A percentile compares a stretch with the other conserved stretches of the same genome.
Conservation (phyloP, 2,797 vertebrate species). For the Nyctibius grandis region DNA sequence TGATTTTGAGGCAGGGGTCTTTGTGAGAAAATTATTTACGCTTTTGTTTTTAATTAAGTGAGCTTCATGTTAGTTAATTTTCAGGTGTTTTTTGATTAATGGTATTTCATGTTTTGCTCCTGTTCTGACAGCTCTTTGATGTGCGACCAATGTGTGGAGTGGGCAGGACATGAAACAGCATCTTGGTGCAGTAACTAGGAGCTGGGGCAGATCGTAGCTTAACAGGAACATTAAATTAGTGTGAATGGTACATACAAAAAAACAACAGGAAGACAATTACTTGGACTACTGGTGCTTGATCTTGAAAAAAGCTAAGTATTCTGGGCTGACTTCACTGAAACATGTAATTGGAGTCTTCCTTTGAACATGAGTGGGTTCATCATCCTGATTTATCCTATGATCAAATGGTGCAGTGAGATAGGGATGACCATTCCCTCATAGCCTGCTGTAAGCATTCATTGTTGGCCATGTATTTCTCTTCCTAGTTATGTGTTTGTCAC, state of each 20-base stretch:
- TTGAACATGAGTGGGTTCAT: not conserved
- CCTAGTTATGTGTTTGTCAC: not conserved
- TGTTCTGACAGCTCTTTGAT: not conserved
- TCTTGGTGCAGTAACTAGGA: not conserved
- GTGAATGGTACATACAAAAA: not conserved
- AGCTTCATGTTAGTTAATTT: not conserved
- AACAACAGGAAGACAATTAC: not conserved
- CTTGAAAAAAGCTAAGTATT: not conserved
- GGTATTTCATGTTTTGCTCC: conserved; percentile 16
- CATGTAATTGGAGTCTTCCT: not conserved
- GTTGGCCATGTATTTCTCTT: not conserved
- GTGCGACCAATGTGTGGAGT: not conserved
- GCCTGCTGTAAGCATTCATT: not conserved
- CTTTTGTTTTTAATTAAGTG: conserved; percentile 50
- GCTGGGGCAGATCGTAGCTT: not conserved
- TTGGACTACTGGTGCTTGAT: not conserved
- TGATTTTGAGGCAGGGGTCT: not conserved
- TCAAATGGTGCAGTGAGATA: not conserved
- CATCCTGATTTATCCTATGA: not conserved
- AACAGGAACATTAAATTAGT: not conserved
- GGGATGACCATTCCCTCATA: not conserved
- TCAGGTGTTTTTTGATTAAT: conserved; percentile 17
- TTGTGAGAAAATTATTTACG: not conserved
- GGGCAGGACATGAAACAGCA: not conserved
- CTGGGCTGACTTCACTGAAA: not conserved